Base-by-base conservation (phyloP, 2,888 invertebrate species). In the Apotomis turbidana region DNA sequence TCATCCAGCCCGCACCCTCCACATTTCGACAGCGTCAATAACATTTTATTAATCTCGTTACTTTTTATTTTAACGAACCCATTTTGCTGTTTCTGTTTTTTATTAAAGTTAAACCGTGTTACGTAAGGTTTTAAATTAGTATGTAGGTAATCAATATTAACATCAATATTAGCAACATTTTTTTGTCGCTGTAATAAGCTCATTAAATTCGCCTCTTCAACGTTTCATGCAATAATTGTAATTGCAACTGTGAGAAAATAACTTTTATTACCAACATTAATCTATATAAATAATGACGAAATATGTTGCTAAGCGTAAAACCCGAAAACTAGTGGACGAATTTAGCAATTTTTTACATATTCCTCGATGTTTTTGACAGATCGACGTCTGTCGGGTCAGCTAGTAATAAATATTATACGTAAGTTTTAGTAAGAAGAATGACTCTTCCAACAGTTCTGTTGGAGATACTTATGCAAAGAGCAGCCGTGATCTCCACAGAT, bases 31-130 rank as follows among this genome's bases (percentile, higher is more conserved):
- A 72, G 58, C 68, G 36, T 36, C 72, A 72, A 72, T 72, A 72
- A 72, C 68, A 68, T 72, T 72, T 72, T 72, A 72, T 72, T 72
- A 63, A 72, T 63, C 67, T 63, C 72, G 72, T 72, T 72, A 68
- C 72, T 68, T 72, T 72, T 72, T 72, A 72, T 72, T 72, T 72
- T 72, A 68, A 68, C 68, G 72, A 68, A 59, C 62, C 52, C 58
- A 68, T 72, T 63, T 68, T 59, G 67, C 68, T 72, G 68, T 68
- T 68, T 68, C 68, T 57, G 46, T 72, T 68, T 49, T 72, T 68
- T 72, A 72, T 68, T 52, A 44, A 68, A 66, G 57, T 38, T 62
- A 68, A 51, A 49, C 57, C 66, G 46, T 67, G 27, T 59, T 61
- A 60, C 49, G 55, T 67, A 49, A 66, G 70, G 54, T 61, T 66